These are phyloP conservation scores for Cotesia typhae DNA, from an alignment of 1,140 invertebrate species.

Conservation along the genomic window DNA sequence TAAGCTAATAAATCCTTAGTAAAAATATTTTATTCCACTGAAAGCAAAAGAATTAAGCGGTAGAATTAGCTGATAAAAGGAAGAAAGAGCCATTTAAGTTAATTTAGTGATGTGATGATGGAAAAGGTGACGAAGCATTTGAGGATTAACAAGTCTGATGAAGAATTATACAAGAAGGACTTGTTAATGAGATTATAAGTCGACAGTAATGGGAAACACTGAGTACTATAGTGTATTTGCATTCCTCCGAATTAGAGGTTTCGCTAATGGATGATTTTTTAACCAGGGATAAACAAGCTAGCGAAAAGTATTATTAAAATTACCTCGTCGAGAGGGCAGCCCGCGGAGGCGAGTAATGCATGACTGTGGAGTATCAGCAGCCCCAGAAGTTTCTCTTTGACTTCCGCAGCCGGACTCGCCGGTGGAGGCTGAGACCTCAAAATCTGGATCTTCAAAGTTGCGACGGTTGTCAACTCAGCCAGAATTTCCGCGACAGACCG, in stretches of 20 bases:
- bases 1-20: too few species aligned
- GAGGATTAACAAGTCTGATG: slow-evolving; percentile 10
- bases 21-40: too few species aligned
- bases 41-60: background rate
- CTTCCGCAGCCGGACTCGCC: slow-evolving; percentile 78
- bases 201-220: slow-evolving; percentile 41
- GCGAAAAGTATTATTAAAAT: slow-evolving; percentile 39
- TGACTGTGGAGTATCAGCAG: slow-evolving; percentile 88
- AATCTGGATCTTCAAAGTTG: slow-evolving; percentile 89
- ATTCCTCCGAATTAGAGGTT: slow-evolving; percentile 34
- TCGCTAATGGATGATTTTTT: slow-evolving; percentile 9
- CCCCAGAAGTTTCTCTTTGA: slow-evolving; percentile 92
- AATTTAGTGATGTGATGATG: too few species aligned
- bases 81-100: background rate
- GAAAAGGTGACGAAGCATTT: too few species aligned
- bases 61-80: background rate
- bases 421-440: slow-evolving; percentile 77
- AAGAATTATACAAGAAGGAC: slow-evolving; percentile 52
- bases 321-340: slow-evolving; percentile 94
- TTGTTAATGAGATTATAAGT: slow-evolving; percentile 66
- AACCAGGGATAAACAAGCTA: background rate
- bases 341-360: slow-evolving; percentile 82
- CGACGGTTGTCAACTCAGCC: slow-evolving; percentile 89
- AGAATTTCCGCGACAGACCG: slow-evolving; percentile 92
- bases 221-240: slow-evolving; percentile 58